Evolutionary conservation across 2,113 vertebrate genomes (phyloP), one percentile per base, ranked within the genome.

Genomic region (Peromyscus polionotus): DNA sequence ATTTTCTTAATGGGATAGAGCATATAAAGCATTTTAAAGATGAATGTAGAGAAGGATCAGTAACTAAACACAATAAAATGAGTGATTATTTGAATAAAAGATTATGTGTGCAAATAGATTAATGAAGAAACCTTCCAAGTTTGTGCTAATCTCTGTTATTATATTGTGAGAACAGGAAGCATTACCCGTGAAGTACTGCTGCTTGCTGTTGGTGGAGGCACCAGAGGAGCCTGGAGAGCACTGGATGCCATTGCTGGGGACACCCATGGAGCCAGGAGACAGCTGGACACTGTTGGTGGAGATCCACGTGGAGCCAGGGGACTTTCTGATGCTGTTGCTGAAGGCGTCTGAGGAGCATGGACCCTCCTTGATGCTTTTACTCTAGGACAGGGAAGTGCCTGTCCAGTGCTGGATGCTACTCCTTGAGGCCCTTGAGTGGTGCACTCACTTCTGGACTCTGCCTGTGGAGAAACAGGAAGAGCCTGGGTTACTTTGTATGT

Each of bases 241-340:
- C 31, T 54, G 11, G 7, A 39, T 88, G 42, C 19, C 68, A 28
- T 14, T 33, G 11, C 11, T 24, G 11, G 19, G 45, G 45, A 36
- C 42, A 4, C 3, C 1, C 4, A 3, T 24, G 45, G 31, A 36
- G 1, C 9, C 19, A 7, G 28, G 2, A 51, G 17, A 67, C 9
- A 22, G 22, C 14, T 42, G 81, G 26, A 63, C 31, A 39, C 3
- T 65, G 7, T 45, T 85, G 14, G 3, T 85, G 3, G 19, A 68
- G 19, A 36, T 20, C 17, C 10, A 48, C 13, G 10, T 3, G 4
- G 2, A 33, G 4, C 51, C 51, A 51, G 51, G 51, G 9, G 51
- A 51, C 28, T 33, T 31, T 2, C 3, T 3, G 42, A 87, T 67
- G 31, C 5, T 45, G n/a, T 63, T 63, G 7, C 12, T 81, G 54